These are phyloP conservation scores for Hypotaenidia philippensis DNA, from an alignment of 2,797 vertebrate genomes.

Conservation along the genomic window DNA sequence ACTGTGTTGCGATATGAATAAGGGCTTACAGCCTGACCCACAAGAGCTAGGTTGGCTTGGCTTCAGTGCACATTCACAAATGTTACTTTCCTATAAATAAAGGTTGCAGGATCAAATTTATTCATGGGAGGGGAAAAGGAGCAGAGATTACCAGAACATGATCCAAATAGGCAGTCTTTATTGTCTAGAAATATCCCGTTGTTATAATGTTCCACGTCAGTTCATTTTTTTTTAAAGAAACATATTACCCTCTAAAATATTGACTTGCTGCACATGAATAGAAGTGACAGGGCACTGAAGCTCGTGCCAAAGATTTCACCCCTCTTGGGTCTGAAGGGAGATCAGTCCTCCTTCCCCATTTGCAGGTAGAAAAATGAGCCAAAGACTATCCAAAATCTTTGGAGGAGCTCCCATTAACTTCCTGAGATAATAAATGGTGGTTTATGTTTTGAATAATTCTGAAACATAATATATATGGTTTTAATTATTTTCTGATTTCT, in stretches of 20 bases:
- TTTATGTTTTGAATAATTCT: background rate
- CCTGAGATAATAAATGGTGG: background rate
- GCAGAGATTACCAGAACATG: background rate
- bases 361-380: background rate
- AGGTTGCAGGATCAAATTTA: background rate
- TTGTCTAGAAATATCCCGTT: background rate
- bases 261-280: background rate
- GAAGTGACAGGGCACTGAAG: slow-evolving; percentile 23
- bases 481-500: background rate
- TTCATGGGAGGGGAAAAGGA: background rate
- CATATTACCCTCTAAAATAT: background rate
- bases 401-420: background rate
- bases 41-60: background rate
- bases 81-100: background rate
- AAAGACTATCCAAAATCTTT: background rate
- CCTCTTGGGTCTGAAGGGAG: background rate
- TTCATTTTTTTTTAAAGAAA: background rate
- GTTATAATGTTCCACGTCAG: background rate
- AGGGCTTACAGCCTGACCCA: background rate
- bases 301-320: background rate
- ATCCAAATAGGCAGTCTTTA: background rate
- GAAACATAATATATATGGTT: background rate
- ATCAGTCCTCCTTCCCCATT: background rate
- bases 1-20: background rate
- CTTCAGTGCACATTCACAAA: background rate